These are phyloP conservation scores for Pararge aegeria DNA, from an alignment of 1,140 invertebrate species.

Conservation along the genomic window DNA sequence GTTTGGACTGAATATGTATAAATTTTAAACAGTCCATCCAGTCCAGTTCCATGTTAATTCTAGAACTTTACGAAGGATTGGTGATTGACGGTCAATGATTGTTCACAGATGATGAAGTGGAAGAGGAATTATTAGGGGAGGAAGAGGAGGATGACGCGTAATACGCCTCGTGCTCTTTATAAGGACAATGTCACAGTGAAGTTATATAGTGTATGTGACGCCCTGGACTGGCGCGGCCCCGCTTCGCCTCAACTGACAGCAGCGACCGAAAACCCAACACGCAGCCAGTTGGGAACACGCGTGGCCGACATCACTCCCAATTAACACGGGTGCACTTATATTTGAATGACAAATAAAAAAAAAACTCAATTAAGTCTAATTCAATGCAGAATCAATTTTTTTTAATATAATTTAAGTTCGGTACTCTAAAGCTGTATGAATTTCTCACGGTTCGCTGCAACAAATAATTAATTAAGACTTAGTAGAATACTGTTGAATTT, in stretches of 20 bases:
- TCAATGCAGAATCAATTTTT: conserved; percentile 66
- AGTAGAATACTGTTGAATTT: conserved; percentile 78
- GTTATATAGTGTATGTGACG: conserved; percentile 76
- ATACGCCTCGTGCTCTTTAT: conserved; percentile 70
- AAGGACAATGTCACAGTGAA: conserved; percentile 79
- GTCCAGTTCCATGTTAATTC: too few relatives aligned
- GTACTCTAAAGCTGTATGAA: conserved; percentile 64
- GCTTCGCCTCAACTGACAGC: conserved; percentile 66
- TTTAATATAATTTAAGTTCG: conserved; percentile 65
- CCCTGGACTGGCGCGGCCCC: conserved; percentile 61
- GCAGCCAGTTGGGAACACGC: conserved; percentile 69
- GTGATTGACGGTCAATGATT: background rate
- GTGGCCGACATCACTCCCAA: conserved; percentile 70
- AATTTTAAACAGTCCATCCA: too few relatives aligned
- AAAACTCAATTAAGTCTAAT: conserved; percentile 75
- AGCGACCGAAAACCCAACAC: conserved; percentile 34
- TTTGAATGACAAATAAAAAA: conserved; percentile 78
- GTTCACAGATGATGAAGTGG: conserved; percentile 82
- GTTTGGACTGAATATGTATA: too few relatives aligned
- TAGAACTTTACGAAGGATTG: too few relatives aligned
- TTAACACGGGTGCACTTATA: conserved; percentile 75
- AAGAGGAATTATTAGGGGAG: conserved; percentile 79
- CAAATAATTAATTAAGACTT: conserved; percentile 68
- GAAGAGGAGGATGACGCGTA: conserved; percentile 83
- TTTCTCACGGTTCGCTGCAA: conserved; percentile 49